Evolutionary conservation across 1,140 invertebrate species (phyloP).

Genomic region (Lepidotrigona ventralis): DNA sequence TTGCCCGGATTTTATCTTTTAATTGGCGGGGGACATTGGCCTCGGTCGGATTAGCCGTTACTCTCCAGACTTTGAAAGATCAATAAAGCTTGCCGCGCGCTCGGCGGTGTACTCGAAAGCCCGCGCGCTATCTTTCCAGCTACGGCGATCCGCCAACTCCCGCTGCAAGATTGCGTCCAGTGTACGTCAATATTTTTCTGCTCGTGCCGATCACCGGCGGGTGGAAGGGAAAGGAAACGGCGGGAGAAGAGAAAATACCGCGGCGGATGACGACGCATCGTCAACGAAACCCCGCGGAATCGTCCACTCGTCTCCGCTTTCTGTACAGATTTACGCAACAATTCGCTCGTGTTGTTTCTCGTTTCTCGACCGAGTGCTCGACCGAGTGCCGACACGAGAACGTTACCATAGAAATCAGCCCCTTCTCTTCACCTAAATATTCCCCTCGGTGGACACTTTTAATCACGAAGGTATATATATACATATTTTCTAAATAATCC

Average conservation of each 20-base stretch:
- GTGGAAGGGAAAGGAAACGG: not conserved
- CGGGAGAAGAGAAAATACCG: too few species aligned
- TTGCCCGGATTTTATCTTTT: slow-evolving; percentile 57
- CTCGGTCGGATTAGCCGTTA: slow-evolving; percentile 55
- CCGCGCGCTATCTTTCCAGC: not conserved
- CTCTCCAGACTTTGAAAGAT: slow-evolving; percentile 59
- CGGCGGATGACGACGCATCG: not conserved
- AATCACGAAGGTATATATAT: not conserved
- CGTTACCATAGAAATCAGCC: not conserved
- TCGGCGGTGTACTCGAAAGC: slow-evolving; percentile 35
- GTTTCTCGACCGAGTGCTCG: not conserved
- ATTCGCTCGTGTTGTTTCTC: not conserved
- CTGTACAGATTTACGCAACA: not conserved
- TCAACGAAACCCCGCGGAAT: not conserved
- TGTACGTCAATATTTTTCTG: slow-evolving; percentile 61
- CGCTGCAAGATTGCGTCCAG: slow-evolving; percentile 54
- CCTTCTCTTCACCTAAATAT: not conserved
- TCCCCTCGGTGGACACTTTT: not conserved
- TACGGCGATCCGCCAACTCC: not conserved
- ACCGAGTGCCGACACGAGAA: not conserved
- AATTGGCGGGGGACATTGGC: slow-evolving; percentile 53
- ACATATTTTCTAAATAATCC: too few species aligned
- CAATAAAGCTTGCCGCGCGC: slow-evolving; percentile 52
- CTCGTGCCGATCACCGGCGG: slow-evolving; percentile 12
- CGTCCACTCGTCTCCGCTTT: not conserved